Evolutionary conservation across 2,113 vertebrate species (phyloP).

Genomic region (Atlantisia rogersi): DNA sequence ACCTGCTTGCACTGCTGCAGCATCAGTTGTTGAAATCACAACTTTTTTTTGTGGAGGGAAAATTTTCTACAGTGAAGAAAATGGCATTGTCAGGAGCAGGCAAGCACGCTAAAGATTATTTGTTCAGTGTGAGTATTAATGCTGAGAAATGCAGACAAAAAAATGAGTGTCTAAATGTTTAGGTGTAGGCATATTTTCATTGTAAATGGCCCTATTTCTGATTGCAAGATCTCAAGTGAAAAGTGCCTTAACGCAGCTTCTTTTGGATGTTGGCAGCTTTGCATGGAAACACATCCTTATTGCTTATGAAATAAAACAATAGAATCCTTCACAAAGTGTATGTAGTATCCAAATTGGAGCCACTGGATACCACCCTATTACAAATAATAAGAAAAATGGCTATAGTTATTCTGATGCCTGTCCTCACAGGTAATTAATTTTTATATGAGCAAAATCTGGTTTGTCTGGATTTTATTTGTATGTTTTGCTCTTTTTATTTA

Average conservation of each 20-base stretch:
- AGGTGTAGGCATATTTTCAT: not conserved
- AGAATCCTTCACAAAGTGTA: not conserved
- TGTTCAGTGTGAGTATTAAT: not conserved
- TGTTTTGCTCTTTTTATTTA: not conserved
- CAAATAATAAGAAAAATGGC: not conserved
- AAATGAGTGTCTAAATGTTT: not conserved
- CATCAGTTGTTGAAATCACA: not conserved
- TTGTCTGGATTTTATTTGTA: not conserved
- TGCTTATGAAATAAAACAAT: not conserved
- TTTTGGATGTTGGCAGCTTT: not conserved
- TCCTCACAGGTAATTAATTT: conserved; percentile 1
- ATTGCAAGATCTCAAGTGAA: not conserved
- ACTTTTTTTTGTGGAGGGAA: not conserved
- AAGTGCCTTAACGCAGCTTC: not conserved
- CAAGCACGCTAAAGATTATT: not conserved
- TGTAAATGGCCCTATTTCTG: not conserved
- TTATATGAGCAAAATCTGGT: not conserved
- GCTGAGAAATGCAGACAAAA: not conserved
- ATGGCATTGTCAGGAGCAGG: not conserved
- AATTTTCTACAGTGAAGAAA: not conserved
- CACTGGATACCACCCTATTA: not conserved
- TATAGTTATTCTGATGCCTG: not conserved
- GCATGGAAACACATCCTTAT: not conserved
- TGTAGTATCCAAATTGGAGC: not conserved
- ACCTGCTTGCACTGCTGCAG: not conserved